Evolutionary conservation across 1,140 invertebrate species (phyloP), one percentile per base, ranked within the genome.

Genomic region (Caerostris extrusa): DNA sequence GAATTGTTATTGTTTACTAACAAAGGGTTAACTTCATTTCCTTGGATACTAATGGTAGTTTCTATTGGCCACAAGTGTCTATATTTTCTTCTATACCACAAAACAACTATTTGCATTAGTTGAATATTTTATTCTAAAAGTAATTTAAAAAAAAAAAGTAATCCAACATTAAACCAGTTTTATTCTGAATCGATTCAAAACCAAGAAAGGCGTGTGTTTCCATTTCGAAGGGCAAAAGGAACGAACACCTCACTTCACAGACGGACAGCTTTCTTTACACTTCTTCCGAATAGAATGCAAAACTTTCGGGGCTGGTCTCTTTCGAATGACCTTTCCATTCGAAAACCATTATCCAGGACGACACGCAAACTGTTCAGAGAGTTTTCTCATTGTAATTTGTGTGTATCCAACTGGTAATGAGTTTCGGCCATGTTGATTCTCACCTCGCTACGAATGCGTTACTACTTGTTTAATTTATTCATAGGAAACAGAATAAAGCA

Each of bases 321-420:
- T 88, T 67, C 86, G 14, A 64, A 64, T 88, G 86, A 88, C 86
- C 86, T 88, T 85, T 85, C 82, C 34, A 53, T 88, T 53, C 86
- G 60, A 34, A 50, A 67, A 67, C 86, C 86, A 58, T 88, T 67
- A 64, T 14, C 19, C 86, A 64, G 55, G 50, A 88, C 53, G 86
- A 61, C 58, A 85, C 55, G 55, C 55, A 85, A 58, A 55, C 14
- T 14, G n/a, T 8, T 4, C 55, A 50, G 50, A 77, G 69, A 8
- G n/a, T 34, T 50, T 50, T 77, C 82, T 19, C 57, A 57, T 85
- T 85, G 82, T 58, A 58, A 85, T 85, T 85, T 58, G 55, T 85
- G 55, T 57, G 10, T 58, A 81, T 85, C 6, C 55, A 34, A 3
- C 57, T 19, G 57, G 7, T 56, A 85, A 58, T 58, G 82, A 85